Base-by-base conservation (phyloP, 2,797 vertebrate species). In the Periophthalmus magnuspinnatus region DNA sequence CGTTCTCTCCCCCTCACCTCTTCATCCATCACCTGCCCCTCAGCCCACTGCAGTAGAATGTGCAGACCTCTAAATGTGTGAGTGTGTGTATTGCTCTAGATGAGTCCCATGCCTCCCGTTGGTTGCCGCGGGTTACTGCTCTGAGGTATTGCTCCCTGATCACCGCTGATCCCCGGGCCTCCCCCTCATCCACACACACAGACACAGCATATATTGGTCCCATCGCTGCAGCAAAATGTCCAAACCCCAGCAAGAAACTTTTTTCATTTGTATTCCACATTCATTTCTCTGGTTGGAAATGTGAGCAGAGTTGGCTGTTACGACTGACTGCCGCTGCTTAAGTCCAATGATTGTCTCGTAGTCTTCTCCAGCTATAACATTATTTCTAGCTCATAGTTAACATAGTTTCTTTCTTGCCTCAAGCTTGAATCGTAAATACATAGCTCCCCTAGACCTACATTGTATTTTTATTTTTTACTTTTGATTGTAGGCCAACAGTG, bases 111-210 rank as follows among this genome's bases (percentile, higher is more conserved):
- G 56, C 19, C 70, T 55, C 38, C 47, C 38, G 50, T 74, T 75
- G 66, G 62, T 82, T 70, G 73, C 59, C 69, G 65, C 58, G 60
- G 59, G 33, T n/a, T 61, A 32, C 21, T 65, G 58, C 72, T 78
- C 69, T 79, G 83, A 86, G 82, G 81, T 84, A 88, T 86, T 86
- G n/a, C 71, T 75, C 73, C 81, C 58, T 84, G 80, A 84, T 84
- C 80, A 77, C 65, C 70, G 48, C 54, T 77, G 80, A 84, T 64
- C 71, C 67, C 33, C 58, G 62, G 74, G 70, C 74, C 63, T 34
- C 55, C 67, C 57, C 41, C 52, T 2, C 22, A 63, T 9, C 6
- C 19, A 2, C 48, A 65, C 28, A 16, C 57, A 33, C 57, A 58
- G 28, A 66, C 22, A 6, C 50, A 58, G 28, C 28, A 28, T 10